Evolutionary conservation across 2,113 vertebrate genomes (phyloP).

Genomic region (Megalops atlanticus): DNA sequence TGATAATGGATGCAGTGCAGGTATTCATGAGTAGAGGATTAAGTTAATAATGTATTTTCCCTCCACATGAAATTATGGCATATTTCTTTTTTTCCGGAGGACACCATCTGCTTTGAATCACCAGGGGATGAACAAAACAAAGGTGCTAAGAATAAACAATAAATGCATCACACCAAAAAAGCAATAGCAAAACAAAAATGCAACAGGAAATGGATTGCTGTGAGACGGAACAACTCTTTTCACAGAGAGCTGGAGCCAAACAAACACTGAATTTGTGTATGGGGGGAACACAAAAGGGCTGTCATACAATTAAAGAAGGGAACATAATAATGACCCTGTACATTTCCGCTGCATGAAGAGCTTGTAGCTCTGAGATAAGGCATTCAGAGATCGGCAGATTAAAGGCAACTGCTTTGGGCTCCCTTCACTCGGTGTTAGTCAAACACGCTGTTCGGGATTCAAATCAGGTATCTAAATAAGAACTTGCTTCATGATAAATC

Average conservation of each 20-base stretch:
- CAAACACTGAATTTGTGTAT: not conserved
- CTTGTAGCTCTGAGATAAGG: not conserved
- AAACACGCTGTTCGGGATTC: not conserved
- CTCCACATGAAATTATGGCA: slow-evolving; percentile 27
- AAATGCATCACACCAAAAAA: slow-evolving; percentile 11
- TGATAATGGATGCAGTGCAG: slow-evolving; percentile 33
- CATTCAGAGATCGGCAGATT: not conserved
- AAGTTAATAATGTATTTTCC: slow-evolving; percentile 30
- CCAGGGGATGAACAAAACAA: slow-evolving; percentile 31
- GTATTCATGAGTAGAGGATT: slow-evolving; percentile 20
- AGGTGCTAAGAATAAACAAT: slow-evolving; percentile 29
- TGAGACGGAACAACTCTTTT: not conserved
- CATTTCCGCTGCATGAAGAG: not conserved
- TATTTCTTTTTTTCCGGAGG: slow-evolving; percentile 24
- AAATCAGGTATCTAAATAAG: not conserved
- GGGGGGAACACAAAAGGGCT: not conserved
- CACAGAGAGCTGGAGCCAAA: not conserved
- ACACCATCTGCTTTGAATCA: slow-evolving; percentile 32
- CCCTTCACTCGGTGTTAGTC: not conserved
- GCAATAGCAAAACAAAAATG: slow-evolving; percentile 5
- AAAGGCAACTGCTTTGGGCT: no score
- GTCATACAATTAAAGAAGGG: no score
- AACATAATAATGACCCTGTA: not conserved
- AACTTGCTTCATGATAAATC: not conserved
- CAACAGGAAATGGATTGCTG: slow-evolving; percentile 5